phyloP scores from a whole-genome alignment of 2,797 vertebrate genomes.

The Melanotaenia maccullochi region DNA sequence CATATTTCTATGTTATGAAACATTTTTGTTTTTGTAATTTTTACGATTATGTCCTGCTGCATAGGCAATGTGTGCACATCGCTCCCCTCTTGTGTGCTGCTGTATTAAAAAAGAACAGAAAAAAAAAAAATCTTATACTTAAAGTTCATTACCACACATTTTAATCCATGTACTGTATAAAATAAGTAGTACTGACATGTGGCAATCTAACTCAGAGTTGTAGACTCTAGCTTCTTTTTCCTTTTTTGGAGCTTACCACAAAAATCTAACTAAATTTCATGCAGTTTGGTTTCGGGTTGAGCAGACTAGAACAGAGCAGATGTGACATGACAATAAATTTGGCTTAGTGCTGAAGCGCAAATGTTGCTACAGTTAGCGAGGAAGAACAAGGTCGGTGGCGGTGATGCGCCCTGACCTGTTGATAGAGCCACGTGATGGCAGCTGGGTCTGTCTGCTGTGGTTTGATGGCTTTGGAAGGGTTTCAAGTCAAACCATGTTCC shows the following conservation, averaged over 20 bases:
- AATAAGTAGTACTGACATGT: no score
- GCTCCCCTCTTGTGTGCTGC: not conserved
- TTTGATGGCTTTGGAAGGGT: conserved; percentile 36
- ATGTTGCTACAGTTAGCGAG: conserved; percentile 32
- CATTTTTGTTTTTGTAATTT: conserved; percentile 6
- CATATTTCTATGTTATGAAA: not conserved
- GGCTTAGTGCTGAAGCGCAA: conserved; percentile 13
- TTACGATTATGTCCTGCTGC: not conserved
- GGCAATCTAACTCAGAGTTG: no score
- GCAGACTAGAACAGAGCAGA: conserved; percentile 20
- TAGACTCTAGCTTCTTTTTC: no score
- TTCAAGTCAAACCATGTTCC: conserved; percentile 47
- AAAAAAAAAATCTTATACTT: not conserved
- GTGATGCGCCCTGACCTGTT: conserved; percentile 40
- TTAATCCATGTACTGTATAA: not conserved
- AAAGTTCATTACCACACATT: not conserved
- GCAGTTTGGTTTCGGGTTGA: conserved; percentile 32
- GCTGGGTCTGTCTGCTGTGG: conserved; percentile 42
- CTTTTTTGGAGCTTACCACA: not conserved
- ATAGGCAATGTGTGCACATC: not conserved
- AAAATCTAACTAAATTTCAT: conserved; percentile 10
- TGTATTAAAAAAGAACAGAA: not conserved
- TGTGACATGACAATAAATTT: conserved; percentile 20
- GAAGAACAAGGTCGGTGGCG: conserved; percentile 34
- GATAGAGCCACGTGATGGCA: conserved; percentile 45